Base-by-base conservation (phyloP, 2,888 invertebrate species). In the Mamestra brassicae region DNA sequence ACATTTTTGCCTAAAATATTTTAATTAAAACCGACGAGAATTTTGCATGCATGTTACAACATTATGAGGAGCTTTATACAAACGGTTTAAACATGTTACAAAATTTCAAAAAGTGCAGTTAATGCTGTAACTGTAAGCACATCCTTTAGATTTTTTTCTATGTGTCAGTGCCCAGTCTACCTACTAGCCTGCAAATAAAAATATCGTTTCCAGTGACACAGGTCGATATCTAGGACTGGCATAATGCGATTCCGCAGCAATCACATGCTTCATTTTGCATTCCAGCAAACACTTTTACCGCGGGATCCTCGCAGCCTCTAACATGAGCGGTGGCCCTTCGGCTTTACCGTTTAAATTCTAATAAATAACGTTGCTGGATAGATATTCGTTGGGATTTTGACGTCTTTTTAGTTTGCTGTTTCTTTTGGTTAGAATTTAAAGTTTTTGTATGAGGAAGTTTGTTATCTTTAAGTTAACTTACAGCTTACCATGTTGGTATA, bases 181-280 rank as follows among this genome's bases (percentile, higher is more conserved):
- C 63, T 67, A 45, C 38, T 69, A 66, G 65, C 34, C 58, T 66
- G 64, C n/a, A 76, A 74, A 74, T 80, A 67, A 70, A 79, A 74
- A 74, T 81, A 84, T 84, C 90, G 81, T 87, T 88, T 92, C 92
- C 84, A 92, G 92, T 72, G 61, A 57, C 54, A 65, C 78, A 71
- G 80, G 75, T 85, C 88, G 86, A 80, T 87, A 86, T 88, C 88
- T 76, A 87, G 87, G 90, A 85, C 87, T 85, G 87, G 90, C 86
- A 88, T 95, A 95, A 95, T 93, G 90, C 92, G 93, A 95, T 95
- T 93, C 93, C 91, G 88, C 80, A 92, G 94, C 95, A 95, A 95
- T 95, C 95, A 95, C 93, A 94, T 95, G 95, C 93, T 95, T 95
- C 95, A 95, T 95, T 95, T 95, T 94, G 93, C 94, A 94, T 94